Evolutionary conservation across 2,797 vertebrate species (phyloP).

Genomic region (Phalanger gymnotis): DNA sequence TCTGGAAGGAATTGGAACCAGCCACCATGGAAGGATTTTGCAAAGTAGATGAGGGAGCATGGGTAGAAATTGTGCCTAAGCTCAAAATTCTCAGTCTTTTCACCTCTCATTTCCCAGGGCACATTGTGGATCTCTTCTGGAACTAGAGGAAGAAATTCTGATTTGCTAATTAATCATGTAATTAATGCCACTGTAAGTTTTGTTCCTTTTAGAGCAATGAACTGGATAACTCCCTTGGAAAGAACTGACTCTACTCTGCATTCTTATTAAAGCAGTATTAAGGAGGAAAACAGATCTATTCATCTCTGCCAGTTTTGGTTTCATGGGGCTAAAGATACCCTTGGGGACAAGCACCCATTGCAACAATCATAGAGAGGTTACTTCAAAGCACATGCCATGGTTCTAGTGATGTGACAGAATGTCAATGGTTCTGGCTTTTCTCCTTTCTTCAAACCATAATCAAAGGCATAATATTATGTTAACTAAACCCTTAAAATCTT

Average conservation of each 20-base stretch:
- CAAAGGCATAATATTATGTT: slow-evolving; percentile 2
- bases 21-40: background rate
- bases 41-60: background rate
- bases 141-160: background rate
- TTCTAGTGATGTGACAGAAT: background rate
- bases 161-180: background rate
- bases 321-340: background rate
- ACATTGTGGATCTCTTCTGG: background rate
- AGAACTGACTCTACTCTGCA: background rate
- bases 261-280: slow-evolving; percentile 9
- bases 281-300: background rate
- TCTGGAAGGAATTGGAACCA: background rate
- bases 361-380: background rate
- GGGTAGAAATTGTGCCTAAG: background rate
- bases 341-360: background rate
- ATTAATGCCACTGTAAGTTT: background rate
- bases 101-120: background rate
- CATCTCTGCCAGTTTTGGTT: background rate
- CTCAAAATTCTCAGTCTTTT: background rate
- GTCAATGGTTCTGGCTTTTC: background rate
- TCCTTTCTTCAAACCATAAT: slow-evolving; percentile 10
- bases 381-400: background rate
- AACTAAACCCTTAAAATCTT: slow-evolving; percentile 50
- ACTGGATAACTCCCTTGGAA: background rate
- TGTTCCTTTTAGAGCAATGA: background rate